Conservation (phyloP, 2,113 vertebrate genomes). For the Syrrhaptes paradoxus region DNA sequence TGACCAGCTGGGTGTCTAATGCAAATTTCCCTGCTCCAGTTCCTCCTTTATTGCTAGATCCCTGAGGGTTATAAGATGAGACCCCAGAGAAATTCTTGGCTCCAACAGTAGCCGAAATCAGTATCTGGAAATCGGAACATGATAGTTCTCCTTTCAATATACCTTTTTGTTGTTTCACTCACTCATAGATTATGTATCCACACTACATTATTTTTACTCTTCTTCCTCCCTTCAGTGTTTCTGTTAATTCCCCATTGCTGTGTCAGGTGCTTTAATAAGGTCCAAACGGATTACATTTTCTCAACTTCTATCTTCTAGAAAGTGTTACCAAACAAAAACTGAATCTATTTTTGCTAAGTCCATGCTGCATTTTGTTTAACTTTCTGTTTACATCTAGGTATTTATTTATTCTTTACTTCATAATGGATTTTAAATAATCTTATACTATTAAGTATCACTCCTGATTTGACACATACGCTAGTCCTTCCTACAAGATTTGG, state of each 20-base stretch:
- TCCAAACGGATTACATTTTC: not conserved
- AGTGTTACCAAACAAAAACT: not conserved
- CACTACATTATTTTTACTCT: not conserved
- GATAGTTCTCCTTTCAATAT: not conserved
- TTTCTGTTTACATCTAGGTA: not conserved
- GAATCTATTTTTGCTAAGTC: not conserved
- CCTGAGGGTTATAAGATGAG: not conserved
- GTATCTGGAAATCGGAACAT: not conserved
- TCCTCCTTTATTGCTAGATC: not conserved
- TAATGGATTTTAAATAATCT: not conserved
- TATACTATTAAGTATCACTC: not conserved
- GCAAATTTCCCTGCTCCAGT: not conserved
- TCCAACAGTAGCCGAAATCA: not conserved
- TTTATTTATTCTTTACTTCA: not conserved
- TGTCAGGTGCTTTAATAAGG: not conserved
- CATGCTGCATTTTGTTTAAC: not conserved
- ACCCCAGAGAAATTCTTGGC: not conserved
- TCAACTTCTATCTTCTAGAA: not conserved
- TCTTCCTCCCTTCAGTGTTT: not conserved
- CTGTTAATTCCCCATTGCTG: not conserved
- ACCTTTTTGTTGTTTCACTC: not conserved
- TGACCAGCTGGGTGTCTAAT: not conserved
- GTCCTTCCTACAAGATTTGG: not conserved
- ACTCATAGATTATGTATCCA: not conserved
- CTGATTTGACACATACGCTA: not conserved